A percentile compares a stretch with the other conserved stretches of the same genome.
These are phyloP conservation scores for Drosophila birchii DNA, from an alignment of 2,888 invertebrate species.

Conservation along the genomic window DNA sequence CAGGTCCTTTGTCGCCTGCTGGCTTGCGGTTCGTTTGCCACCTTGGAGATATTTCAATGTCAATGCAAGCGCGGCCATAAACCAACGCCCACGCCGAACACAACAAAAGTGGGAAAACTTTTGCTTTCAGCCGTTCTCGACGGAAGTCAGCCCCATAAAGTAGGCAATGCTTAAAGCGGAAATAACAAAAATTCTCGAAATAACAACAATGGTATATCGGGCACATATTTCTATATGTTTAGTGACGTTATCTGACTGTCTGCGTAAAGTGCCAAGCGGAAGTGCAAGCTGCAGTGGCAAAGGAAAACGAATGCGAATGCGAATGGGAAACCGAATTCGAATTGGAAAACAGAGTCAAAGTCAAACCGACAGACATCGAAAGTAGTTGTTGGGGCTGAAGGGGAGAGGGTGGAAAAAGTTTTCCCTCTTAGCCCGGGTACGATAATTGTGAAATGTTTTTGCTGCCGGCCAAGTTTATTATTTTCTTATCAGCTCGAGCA, in stretches of 20 bases:
- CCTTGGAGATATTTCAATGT: constrained; percentile 58
- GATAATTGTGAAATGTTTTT: constrained; percentile 75
- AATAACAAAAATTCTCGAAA: constrained; percentile 64
- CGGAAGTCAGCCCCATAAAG: constrained; percentile 69
- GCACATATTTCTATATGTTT: constrained; percentile 42
- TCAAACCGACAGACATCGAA: constrained; percentile 49
- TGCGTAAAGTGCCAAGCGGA: constrained; percentile 50
- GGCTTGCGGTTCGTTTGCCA: constrained; percentile 30
- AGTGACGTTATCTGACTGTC: constrained; percentile 44
- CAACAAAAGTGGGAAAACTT: constrained; percentile 53
- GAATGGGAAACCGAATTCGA: constrained; percentile 16
- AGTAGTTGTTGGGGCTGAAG: constrained; percentile 21
- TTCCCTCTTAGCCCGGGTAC: constrained; percentile 30
- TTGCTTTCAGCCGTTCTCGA: constrained; percentile 56
- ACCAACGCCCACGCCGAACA: constrained; percentile 19
- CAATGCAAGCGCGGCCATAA: constrained; percentile 39
- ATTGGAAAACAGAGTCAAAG: constrained; percentile 47
- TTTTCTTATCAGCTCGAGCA: constrained; percentile 56
- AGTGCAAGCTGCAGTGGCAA: constrained; percentile 67
- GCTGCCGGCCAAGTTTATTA: constrained; percentile 65
- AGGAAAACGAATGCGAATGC: constrained; percentile 23
- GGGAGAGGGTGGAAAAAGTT: constrained; percentile 46
- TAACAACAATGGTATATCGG: constrained; percentile 52
- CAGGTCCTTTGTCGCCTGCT: constrained; percentile 27
- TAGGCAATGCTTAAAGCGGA: constrained; percentile 62